Percentiles rank a stretch among this genome's conserved stretches.
These are phyloP conservation scores for Phylloscopus trochilus DNA, from an alignment of 2,113 vertebrate genomes.

Conservation along the genomic window DNA sequence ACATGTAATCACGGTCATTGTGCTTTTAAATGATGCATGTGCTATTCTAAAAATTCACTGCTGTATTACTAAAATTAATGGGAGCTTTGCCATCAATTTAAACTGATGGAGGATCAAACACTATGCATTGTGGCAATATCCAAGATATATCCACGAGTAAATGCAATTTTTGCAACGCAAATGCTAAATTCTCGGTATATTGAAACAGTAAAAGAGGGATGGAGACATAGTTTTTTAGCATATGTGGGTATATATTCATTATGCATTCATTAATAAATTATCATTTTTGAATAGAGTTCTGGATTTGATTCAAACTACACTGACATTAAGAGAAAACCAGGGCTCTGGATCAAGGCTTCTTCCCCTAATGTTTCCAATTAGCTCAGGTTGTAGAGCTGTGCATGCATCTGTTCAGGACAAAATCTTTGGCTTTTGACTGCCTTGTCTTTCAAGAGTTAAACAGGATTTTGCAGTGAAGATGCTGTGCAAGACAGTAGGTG, in stretches of 20 bases:
- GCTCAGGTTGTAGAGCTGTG: neutral
- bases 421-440: neutral
- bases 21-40: slow-evolving; percentile 46
- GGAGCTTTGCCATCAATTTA: slow-evolving; percentile 11
- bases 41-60: slow-evolving; percentile 37
- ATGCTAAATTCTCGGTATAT: neutral
- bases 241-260: neutral
- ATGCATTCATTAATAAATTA: slow-evolving; percentile 3
- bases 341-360: neutral
- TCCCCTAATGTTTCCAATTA: neutral
- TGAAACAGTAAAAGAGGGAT: neutral
- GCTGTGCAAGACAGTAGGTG: neutral
- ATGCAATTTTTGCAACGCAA: neutral
- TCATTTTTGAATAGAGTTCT: slow-evolving; percentile 2
- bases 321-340: neutral
- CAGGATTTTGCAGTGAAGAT: slow-evolving; percentile 13
- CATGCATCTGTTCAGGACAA: neutral
- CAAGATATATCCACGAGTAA: neutral
- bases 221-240: neutral
- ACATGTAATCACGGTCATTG: slow-evolving; percentile 60
- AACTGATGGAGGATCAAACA: neutral
- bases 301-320: slow-evolving; percentile 6
- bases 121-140: neutral
- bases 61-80: slow-evolving; percentile 49
- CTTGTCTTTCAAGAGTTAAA: slow-evolving; percentile 13